These are phyloP conservation scores for Martes martes DNA, from an alignment of 2,113 vertebrate species.

Conservation along the genomic window DNA sequence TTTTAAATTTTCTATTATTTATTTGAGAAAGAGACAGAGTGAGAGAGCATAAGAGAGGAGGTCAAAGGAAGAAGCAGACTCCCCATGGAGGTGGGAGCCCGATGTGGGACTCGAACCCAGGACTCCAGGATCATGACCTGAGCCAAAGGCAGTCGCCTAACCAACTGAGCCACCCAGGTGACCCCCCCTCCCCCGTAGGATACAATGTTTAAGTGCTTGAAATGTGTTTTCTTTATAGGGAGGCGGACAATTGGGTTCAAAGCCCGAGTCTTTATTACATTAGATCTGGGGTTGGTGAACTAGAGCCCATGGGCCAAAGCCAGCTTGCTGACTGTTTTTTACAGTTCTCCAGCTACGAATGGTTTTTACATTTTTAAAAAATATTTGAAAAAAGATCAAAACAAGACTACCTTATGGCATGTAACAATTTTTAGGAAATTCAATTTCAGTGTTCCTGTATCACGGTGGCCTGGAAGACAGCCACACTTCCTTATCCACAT, in stretches of 20 bases:
- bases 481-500: background rate
- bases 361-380: background rate
- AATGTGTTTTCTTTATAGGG: background rate
- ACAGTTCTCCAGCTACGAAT: background rate
- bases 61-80: too few relatives aligned
- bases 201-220: background rate
- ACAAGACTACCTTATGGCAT: background rate
- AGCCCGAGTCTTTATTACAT: background rate
- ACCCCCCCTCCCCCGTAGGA: background rate
- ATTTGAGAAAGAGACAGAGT: too few relatives aligned
- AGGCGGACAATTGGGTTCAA: background rate
- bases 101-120: too few relatives aligned
- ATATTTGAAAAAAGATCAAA: background rate
- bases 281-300: background rate
- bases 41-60: too few relatives aligned
- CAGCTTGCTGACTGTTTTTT: background rate
- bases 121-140: too few relatives aligned
- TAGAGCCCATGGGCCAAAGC: background rate
- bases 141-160: too few relatives aligned
- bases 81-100: too few relatives aligned
- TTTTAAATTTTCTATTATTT: too few relatives aligned
- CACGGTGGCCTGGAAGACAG: background rate
- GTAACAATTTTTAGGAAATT: background rate
- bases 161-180: too few relatives aligned
- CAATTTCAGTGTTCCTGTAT: background rate